phyloP scores from a whole-genome alignment of 1,140 invertebrate species.

The Daktulosphaira vitifoliae region DNA sequence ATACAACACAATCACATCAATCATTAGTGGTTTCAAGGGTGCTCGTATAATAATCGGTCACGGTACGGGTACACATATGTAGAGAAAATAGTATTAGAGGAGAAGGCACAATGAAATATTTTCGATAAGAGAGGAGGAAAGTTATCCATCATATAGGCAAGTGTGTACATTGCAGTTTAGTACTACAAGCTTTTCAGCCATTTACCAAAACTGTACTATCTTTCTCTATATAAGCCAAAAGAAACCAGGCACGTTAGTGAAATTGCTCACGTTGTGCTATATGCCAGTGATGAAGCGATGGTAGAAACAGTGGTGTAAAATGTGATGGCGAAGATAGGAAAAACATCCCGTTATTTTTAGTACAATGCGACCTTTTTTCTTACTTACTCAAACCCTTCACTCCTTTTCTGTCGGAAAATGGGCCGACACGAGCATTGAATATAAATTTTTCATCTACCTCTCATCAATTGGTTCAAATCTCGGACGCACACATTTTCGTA shows the following conservation, averaged over 20 bases:
- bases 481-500: not conserved
- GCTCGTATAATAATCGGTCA: slow-evolving; percentile 13
- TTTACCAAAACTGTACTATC: not conserved
- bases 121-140: slow-evolving; percentile 7
- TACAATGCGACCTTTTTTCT: slow-evolving; percentile 24
- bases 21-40: not conserved
- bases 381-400: no score
- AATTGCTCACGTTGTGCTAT: not conserved
- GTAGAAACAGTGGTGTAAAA: not conserved
- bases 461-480: slow-evolving; percentile 19
- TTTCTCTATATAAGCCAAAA: no score
- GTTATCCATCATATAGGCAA: slow-evolving; percentile 15
- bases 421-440: slow-evolving; percentile 7
- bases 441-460: not conserved
- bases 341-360: not conserved
- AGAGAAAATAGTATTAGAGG: not conserved
- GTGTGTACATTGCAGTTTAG: slow-evolving; percentile 3
- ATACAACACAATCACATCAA: slow-evolving; percentile 8
- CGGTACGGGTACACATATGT: not conserved
- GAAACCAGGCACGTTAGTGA: not conserved
- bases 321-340: no score
- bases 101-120: slow-evolving; percentile 6
- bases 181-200: not conserved
- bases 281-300: not conserved
- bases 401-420: not conserved